Conservation (phyloP, 2,888 invertebrate species). For the Teleogryllus oceanicus region DNA sequence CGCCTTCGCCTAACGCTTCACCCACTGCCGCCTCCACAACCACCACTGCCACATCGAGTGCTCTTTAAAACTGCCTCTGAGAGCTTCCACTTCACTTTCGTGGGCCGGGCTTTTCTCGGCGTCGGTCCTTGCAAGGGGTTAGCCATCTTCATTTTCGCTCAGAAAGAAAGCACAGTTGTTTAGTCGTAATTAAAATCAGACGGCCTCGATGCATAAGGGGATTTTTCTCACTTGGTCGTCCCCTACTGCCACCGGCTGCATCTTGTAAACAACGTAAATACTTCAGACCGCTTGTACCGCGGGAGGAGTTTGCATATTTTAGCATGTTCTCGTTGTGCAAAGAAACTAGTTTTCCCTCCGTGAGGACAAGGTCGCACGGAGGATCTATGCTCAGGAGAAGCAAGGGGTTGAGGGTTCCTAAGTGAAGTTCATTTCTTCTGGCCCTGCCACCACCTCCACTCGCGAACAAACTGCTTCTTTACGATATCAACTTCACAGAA, state of each 20-base stretch:
- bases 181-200: conserved; percentile 2
- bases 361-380: not conserved
- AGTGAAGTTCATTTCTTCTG: too few species aligned
- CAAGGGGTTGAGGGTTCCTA: too few species aligned
- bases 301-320: not conserved
- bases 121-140: not conserved
- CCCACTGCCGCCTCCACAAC: too few species aligned
- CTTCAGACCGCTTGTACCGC: not conserved
- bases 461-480: too few species aligned
- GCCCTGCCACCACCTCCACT: too few species aligned
- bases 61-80: not conserved
- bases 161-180: not conserved
- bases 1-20: too few species aligned
- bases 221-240: conserved; percentile 10
- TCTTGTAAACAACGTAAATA: conserved; percentile 6
- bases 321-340: not conserved
- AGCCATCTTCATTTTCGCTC: not conserved
- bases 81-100: not conserved
- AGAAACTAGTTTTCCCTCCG: not conserved
- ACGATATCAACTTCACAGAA: too few species aligned
- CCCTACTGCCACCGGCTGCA: not conserved
- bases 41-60: not conserved
- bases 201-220: not conserved
- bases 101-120: not conserved
- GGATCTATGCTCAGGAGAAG: too few species aligned